Percentiles rank a stretch among this genome's conserved stretches.
These are phyloP conservation scores for Stenodema calcarata DNA, from an alignment of 2,888 invertebrate genomes.

Conservation along the genomic window DNA sequence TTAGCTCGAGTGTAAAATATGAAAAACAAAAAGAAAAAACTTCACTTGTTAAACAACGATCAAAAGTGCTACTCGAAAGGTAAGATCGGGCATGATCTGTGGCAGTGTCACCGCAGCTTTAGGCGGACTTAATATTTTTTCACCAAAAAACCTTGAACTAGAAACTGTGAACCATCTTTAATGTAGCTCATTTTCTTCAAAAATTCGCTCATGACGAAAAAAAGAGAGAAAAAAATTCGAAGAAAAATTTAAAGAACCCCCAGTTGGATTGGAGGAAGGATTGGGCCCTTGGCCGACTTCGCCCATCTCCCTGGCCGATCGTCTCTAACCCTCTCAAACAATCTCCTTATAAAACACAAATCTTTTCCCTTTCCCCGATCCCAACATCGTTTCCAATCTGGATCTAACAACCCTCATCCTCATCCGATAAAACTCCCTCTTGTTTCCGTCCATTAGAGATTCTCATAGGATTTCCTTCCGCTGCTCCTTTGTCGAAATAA, in stretches of 20 bases:
- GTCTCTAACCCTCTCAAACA: background rate
- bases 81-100: too few species aligned
- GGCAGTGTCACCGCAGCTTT: too few species aligned
- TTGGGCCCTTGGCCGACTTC: background rate
- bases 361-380: conserved; percentile 1
- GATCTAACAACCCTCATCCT: conserved; percentile 23
- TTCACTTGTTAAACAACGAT: too few species aligned
- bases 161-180: too few species aligned
- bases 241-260: background rate
- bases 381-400: conserved; percentile 4
- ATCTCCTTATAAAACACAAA: conserved; percentile 34
- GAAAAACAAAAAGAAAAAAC: too few species aligned
- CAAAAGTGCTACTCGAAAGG: too few species aligned
- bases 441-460: background rate
- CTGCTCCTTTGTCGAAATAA: background rate
- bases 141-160: too few species aligned
- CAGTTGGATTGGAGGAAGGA: background rate
- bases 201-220: too few species aligned
- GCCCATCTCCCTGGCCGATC: background rate
- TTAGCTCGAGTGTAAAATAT: too few species aligned
- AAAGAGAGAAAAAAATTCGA: background rate
- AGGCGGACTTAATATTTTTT: too few species aligned
- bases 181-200: too few species aligned
- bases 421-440: background rate
- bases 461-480: background rate